These are phyloP conservation scores for Lysiphlebus fabarum DNA, from an alignment of 1,140 invertebrate species.

Conservation along the genomic window DNA sequence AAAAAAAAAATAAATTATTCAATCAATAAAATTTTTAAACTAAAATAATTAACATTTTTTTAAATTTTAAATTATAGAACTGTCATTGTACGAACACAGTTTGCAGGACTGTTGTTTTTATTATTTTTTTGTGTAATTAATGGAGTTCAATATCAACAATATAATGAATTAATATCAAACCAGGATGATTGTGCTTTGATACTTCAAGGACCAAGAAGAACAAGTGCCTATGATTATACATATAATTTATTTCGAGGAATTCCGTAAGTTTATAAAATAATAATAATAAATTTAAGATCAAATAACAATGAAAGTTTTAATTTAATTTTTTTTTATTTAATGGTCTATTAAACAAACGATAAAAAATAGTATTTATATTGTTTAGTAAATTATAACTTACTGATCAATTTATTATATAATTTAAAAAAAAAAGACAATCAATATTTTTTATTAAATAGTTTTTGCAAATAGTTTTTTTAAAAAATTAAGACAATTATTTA, in stretches of 20 bases:
- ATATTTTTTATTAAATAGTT: no score
- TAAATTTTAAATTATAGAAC: constrained; percentile 1
- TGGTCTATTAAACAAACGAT: no score
- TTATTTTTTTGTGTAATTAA: constrained; percentile 10
- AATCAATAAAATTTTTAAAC: no score
- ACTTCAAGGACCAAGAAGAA: constrained; percentile 68
- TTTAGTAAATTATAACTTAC: no score
- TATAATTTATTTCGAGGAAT: constrained; percentile 73
- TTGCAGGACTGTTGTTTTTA: neutral
- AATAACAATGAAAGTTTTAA: no score
- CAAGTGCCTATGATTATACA: constrained; percentile 77
- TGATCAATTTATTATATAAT: no score
- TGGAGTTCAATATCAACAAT: constrained; percentile 42
- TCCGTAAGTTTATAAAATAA: constrained; percentile 58
- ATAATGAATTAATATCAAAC: constrained; percentile 44
- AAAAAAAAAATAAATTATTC: no score
- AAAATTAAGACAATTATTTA: no score
- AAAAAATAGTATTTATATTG: no score
- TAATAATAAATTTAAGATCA: neutral
- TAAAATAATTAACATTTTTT: constrained; percentile 10
- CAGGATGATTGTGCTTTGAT: constrained; percentile 72
- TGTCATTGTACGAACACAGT: neutral
- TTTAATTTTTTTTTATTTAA: no score
- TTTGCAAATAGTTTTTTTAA: no score
- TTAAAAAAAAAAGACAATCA: no score